Evolutionary conservation across 1,140 invertebrate species (phyloP).

Genomic region (Meloidogyne exigua): DNA sequence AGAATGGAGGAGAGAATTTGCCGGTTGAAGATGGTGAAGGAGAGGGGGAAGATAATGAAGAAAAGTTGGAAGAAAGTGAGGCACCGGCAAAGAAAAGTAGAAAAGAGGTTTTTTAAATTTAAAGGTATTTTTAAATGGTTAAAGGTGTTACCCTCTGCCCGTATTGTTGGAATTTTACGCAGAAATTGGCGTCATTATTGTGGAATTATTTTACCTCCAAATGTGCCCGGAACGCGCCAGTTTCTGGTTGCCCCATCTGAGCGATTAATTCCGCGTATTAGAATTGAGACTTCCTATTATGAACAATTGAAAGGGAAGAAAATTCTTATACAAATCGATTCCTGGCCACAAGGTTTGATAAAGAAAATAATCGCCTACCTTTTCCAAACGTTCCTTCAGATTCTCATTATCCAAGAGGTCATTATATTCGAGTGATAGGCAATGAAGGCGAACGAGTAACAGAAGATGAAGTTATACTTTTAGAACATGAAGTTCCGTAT

Average conservation of each 20-base stretch:
- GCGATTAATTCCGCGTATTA: slow-evolving; percentile 81
- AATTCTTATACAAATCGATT: slow-evolving; percentile 86
- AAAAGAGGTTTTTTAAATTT: neutral
- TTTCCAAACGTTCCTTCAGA: slow-evolving; percentile 17
- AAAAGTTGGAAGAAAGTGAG: slow-evolving; percentile 69
- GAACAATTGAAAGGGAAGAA: slow-evolving; percentile 72
- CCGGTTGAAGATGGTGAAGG: slow-evolving; percentile 35
- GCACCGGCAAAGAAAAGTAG: neutral
- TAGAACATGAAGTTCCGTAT: slow-evolving; percentile 96
- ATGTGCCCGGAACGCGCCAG: slow-evolving; percentile 21
- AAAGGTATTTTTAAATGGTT: neutral
- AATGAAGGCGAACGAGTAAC: slow-evolving; percentile 73
- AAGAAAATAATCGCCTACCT: neutral
- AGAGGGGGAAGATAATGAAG: slow-evolving; percentile 26
- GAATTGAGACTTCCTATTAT: slow-evolving; percentile 86
- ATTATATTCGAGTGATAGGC: slow-evolving; percentile 85
- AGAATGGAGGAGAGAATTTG: slow-evolving; percentile 50
- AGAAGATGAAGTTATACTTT: slow-evolving; percentile 69
- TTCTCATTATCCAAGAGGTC: slow-evolving; percentile 75
- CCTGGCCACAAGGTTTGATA: slow-evolving; percentile 82
- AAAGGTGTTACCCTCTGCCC: slow-evolving; percentile 70
- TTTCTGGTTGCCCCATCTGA: slow-evolving; percentile 83
- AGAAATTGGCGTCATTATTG: slow-evolving; percentile 95
- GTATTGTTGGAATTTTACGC: slow-evolving; percentile 92
- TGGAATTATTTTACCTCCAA: slow-evolving; percentile 67